phyloP scores from a whole-genome alignment of 1,140 invertebrate species.

The Pachyrhynchus sulphureomaculatus region DNA sequence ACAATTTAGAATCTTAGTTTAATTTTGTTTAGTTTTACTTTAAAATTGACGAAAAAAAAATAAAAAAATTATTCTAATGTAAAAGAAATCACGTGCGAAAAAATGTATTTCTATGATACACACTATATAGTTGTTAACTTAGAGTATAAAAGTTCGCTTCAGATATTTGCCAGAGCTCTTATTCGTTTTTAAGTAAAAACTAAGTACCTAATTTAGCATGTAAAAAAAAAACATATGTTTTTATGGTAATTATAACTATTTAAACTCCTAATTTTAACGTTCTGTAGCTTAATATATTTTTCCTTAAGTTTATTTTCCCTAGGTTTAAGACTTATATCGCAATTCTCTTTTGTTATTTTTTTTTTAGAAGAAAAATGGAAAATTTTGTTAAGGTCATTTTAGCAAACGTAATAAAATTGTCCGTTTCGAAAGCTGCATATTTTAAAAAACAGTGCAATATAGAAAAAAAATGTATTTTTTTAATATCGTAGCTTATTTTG shows the following conservation, averaged over 20 bases:
- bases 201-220: constrained; percentile 30
- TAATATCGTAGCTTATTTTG: background rate
- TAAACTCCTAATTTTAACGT: background rate
- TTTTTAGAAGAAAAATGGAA: background rate
- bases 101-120: background rate
- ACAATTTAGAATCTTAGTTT: too few species aligned
- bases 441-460: constrained; percentile 2
- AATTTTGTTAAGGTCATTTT: background rate
- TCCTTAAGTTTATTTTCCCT: background rate
- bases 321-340: background rate
- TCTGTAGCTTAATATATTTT: constrained; percentile 7
- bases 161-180: background rate
- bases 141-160: background rate
- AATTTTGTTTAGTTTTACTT: too few species aligned
- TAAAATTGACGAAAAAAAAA: too few species aligned
- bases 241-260: background rate
- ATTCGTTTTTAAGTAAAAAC: background rate
- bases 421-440: background rate
- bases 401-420: background rate
- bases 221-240: constrained; percentile 6
- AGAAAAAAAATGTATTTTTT: background rate
- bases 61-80: too few species aligned
- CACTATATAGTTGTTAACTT: background rate
- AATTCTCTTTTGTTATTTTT: background rate
- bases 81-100: too few species aligned